A percentile compares a stretch with the other conserved stretches of the same genome.
Conservation (phyloP, 2,113 vertebrate species). For the Colius striatus region DNA sequence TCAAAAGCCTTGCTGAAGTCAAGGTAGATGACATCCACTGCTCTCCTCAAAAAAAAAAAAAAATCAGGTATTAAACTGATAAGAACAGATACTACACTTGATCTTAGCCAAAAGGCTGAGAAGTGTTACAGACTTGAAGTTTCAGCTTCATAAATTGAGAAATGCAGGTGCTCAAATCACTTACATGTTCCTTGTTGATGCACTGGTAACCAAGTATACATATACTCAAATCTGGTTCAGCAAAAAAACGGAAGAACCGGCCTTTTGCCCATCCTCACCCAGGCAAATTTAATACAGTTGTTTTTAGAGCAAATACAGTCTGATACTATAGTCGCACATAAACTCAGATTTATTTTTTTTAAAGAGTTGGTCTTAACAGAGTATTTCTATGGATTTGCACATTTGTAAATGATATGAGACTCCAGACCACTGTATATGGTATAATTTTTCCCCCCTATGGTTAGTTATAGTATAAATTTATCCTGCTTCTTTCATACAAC, state of each 20-base stretch:
- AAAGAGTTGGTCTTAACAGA: background rate
- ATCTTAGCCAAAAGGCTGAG: too few species aligned
- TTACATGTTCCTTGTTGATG: background rate
- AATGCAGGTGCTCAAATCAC: background rate
- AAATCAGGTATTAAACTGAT: too few species aligned
- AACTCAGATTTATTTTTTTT: background rate
- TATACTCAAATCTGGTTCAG: background rate
- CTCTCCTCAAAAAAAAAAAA: too few species aligned
- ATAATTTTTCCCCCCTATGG: background rate
- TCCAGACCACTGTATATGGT: background rate
- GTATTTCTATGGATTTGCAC: background rate
- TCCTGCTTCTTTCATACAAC: constrained; percentile 68
- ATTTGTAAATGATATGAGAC: background rate
- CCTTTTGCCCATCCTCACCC: background rate
- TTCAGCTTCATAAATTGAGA: background rate
- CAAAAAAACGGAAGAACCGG: background rate
- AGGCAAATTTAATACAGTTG: background rate
- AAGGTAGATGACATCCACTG: too few species aligned
- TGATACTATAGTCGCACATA: fast-evolving
- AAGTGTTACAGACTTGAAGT: background rate
- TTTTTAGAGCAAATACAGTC: background rate
- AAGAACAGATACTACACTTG: too few species aligned
- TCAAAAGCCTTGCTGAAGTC: too few species aligned
- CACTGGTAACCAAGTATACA: background rate
- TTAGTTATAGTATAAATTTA: constrained; percentile 63